phyloP scores from a whole-genome alignment of 92 coral and sea anemone genomes.

The Desmophyllum pertusum region DNA sequence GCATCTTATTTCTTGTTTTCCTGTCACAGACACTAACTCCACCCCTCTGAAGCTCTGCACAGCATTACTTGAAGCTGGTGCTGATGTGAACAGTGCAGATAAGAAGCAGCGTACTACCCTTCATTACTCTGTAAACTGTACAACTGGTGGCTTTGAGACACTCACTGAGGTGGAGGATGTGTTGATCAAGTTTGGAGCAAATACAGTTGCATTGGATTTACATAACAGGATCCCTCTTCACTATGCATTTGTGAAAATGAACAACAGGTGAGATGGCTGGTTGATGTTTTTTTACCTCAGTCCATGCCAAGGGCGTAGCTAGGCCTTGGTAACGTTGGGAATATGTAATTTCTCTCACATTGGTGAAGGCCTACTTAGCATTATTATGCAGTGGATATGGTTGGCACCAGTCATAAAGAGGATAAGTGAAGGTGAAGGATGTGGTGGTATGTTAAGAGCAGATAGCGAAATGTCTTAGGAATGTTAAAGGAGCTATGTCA shows the following conservation, averaged over 20 bases:
- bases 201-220: slow-evolving; percentile 63
- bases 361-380: too few relatives aligned
- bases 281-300: too few relatives aligned
- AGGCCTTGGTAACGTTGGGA: too few relatives aligned
- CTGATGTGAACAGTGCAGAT: slow-evolving; percentile 73
- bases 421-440: too few relatives aligned
- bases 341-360: too few relatives aligned
- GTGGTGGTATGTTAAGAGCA: too few relatives aligned
- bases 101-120: slow-evolving; percentile 62
- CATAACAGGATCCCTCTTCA: slow-evolving; percentile 76
- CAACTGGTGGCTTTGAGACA: slow-evolving; percentile 86
- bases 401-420: too few relatives aligned
- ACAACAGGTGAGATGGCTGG: slow-evolving; percentile 30
- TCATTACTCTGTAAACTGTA: slow-evolving; percentile 78
- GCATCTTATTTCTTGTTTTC: background rate
- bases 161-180: slow-evolving; percentile 77
- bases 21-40: slow-evolving; percentile 38
- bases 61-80: slow-evolving; percentile 79
- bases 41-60: slow-evolving; percentile 39
- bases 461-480: too few relatives aligned
- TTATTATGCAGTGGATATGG: too few relatives aligned
- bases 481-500: too few relatives aligned
- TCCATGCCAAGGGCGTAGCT: too few relatives aligned
- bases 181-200: slow-evolving; percentile 73
- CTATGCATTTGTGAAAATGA: slow-evolving; percentile 80